phyloP scores from a whole-genome alignment of 2,113 vertebrate genomes.

The Edolisoma coerulescens region DNA sequence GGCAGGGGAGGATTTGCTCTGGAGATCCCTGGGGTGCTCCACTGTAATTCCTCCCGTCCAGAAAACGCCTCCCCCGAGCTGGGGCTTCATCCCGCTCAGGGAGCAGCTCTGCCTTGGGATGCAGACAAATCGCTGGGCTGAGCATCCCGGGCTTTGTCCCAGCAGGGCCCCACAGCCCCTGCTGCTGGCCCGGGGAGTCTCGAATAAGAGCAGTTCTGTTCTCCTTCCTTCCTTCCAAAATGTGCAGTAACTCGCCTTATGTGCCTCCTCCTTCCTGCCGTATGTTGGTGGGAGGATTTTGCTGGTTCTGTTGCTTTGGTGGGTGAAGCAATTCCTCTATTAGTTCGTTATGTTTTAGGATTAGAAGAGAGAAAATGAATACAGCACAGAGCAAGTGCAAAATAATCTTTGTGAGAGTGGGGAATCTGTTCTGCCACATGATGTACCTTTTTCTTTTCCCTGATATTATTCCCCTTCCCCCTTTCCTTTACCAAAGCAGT shows the following conservation, averaged over 20 bases:
- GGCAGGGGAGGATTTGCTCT: not conserved
- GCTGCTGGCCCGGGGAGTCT: not conserved
- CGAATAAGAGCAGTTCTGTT: not conserved
- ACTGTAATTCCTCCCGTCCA: not conserved
- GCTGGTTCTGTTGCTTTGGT: not conserved
- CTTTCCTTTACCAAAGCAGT: not conserved
- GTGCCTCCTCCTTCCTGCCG: not conserved
- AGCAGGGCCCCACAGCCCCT: fast-evolving
- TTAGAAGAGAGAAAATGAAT: not conserved
- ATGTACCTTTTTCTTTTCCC: not conserved
- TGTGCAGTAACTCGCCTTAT: not conserved
- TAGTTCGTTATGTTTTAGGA: not conserved
- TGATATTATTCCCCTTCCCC: not conserved
- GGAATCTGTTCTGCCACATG: not conserved
- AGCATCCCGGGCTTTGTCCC: not conserved
- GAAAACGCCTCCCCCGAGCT: not conserved
- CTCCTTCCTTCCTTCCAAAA: not conserved
- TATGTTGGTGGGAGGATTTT: not conserved
- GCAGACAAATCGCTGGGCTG: not conserved
- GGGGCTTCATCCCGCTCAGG: not conserved
- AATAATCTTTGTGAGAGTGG: not conserved
- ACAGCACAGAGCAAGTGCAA: not conserved
- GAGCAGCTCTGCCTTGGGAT: not conserved
- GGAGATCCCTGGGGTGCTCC: not conserved
- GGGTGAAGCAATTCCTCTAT: not conserved